Base-by-base conservation (phyloP, 2,888 invertebrate genomes). In the Thumatha senex region DNA sequence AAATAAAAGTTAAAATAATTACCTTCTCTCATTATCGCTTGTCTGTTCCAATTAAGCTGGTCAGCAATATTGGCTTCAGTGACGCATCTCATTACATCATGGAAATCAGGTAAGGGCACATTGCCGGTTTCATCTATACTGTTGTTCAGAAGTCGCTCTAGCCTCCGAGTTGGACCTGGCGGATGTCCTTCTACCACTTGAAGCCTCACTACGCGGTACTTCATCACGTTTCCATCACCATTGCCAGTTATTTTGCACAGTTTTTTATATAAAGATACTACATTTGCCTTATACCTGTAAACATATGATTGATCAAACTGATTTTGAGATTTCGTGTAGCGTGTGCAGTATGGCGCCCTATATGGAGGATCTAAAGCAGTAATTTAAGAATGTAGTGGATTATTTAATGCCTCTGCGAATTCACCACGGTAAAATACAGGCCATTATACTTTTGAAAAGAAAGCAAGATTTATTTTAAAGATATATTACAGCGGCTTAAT, bases 101-200 rank as follows among this genome's bases (percentile, higher is more conserved):
- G 73, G 67, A 91, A 93, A 76, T 87, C 94, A 10, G 87, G 95
- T 44, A 89, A 86, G 0, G 69, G 70, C 0, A 82, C 77, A 5
- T 67, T 44, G 0, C 87, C 88, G 14, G 78, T 67, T 8, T 46
- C 54, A 0, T 73, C 78, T 7, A 81, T 76, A 0, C 76, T 78
- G 0, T 52, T 52, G 36, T 89, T 88, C 0, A 89, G 70, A 39
- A 79, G 79, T 1, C 54, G 10, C 56, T 89, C 82, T 0, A 89
- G 63, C 11, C 56, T 67, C 29, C 59, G 65, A 50, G 74, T 86
- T 54, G 93, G 84, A 0, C 82, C 82, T 0, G 74, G 56, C 0
- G 78, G 77, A 13, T 78, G 78, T 0, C 82, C 83, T 15, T 78
- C 60, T 0, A 57, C 48, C 0, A 80, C 80, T 15, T 63, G 66